These are phyloP conservation scores for Anadara kagoshimensis DNA, from an alignment of 1,140 invertebrate genomes.

Conservation along the genomic window DNA sequence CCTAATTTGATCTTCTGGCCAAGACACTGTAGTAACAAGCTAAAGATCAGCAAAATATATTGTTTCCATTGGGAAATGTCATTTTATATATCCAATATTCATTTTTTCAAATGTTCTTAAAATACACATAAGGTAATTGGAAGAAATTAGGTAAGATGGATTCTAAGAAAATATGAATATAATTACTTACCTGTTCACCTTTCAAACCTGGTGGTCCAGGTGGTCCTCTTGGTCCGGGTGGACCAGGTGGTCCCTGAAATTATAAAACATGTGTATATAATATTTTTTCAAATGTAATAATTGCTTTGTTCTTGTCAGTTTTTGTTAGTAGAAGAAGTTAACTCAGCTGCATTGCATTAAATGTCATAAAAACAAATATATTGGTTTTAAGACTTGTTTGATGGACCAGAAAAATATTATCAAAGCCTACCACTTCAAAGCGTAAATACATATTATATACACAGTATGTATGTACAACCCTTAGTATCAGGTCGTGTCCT, in stretches of 20 bases:
- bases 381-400: background rate
- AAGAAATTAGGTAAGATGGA: no score
- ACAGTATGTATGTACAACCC: no score
- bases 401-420: background rate
- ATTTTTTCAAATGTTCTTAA: no score
- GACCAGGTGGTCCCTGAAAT: constrained; percentile 70
- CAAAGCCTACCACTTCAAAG: background rate
- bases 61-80: no score
- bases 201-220: constrained; percentile 77
- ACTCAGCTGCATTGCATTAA: background rate
- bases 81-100: no score
- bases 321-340: background rate
- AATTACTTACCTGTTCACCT: constrained; percentile 58
- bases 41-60: no score
- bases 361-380: background rate
- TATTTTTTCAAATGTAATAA: background rate
- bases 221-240: constrained; percentile 82
- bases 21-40: no score
- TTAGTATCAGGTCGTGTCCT: no score
- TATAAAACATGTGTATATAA: background rate
- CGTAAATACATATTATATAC: no score
- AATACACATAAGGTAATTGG: no score
- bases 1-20: no score
- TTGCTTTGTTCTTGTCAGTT: background rate
- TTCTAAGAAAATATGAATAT: background rate